Base-by-base conservation (phyloP, 2,888 invertebrate genomes). In the Pterobdella sp. region DNA sequence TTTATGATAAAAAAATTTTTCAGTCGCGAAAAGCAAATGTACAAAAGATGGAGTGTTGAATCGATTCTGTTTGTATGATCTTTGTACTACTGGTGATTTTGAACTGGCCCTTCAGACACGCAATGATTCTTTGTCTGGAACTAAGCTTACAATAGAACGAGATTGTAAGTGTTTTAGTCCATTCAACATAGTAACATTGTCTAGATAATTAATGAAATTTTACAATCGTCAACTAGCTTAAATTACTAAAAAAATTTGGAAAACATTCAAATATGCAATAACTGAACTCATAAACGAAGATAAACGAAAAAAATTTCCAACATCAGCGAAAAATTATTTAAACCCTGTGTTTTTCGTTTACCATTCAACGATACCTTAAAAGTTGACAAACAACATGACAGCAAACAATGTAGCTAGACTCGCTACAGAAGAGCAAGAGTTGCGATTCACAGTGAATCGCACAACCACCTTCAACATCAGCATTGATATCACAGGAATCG, bases 401-500 rank as follows among this genome's bases (percentile, higher is more conserved):
- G 60, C 4, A 4, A 56, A 56, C n/a, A n/a, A 56, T 26, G 60
- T 56, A 22, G 60, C 60, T 26, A 4, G 60, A 14, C n/a, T 56
- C n/a, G 3, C 60, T 22, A 14, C 14, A 18, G n/a, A 56, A 3
- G 26, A 7, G n/a, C 18, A 42, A 2, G 42, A 69, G 29, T 29
- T 29, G 26, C 4, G 49, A 26, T 69, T 69, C 49, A 69, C 69
- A 2, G 52, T 69, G n/a, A 69, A 69, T 37, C 4, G 31, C 34
- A 69, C 69, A n/a, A 69, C 49, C 29, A 32, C n/a, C 22, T 31
- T 69, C 34, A 69, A 14, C 26, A 42, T 69, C 29, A 29, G 29
- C 69, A 52, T 69, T 18, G 31, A 69, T 22, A n/a, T 52, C 18
- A 29, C 69, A 1, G 49, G 32, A 26, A 22, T 31, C 52, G 26